phyloP scores from a whole-genome alignment of 2,888 invertebrate genomes.

The Julus scanicus region DNA sequence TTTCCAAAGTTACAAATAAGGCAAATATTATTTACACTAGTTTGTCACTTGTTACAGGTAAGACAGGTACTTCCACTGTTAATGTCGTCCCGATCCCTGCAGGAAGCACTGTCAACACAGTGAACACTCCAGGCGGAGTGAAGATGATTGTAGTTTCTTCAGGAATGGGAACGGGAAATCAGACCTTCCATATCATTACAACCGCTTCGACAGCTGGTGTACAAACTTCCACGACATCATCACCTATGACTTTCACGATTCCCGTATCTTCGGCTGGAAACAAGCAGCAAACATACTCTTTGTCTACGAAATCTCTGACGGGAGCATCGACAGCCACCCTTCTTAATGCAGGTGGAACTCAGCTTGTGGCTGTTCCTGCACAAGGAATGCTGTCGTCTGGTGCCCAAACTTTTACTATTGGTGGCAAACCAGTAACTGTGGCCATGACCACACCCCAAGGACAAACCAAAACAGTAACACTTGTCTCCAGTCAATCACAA shows the following conservation, averaged over 20 bases:
- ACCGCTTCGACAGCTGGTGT: constrained; percentile 56
- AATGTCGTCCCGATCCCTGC: constrained; percentile 67
- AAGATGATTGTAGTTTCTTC: constrained; percentile 73
- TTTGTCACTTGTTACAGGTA: constrained; percentile 54
- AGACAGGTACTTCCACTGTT: constrained; percentile 62
- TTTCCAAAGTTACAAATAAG: not conserved
- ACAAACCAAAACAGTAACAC: constrained; percentile 73
- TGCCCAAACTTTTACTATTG: constrained; percentile 73
- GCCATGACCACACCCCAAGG: constrained; percentile 75
- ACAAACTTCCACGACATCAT: constrained; percentile 69
- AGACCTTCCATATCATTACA: constrained; percentile 55
- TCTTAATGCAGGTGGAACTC: constrained; percentile 61
- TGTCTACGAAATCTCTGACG: constrained; percentile 69
- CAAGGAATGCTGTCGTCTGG: constrained; percentile 62
- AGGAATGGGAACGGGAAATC: constrained; percentile 59
- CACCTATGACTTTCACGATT: constrained; percentile 77
- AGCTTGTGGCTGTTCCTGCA: constrained; percentile 63
- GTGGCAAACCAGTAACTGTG: constrained; percentile 79
- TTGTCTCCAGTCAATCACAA: constrained; percentile 67
- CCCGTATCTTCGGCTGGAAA: constrained; percentile 68
- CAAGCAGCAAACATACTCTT: constrained; percentile 73
- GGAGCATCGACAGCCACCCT: constrained; percentile 57
- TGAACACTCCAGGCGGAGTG: constrained; percentile 62
- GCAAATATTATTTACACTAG: too few relatives aligned
- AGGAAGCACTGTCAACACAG: constrained; percentile 60